These are phyloP conservation scores for Ommatoiulus sabulosus DNA, from an alignment of 2,888 invertebrate genomes.

Conservation along the genomic window DNA sequence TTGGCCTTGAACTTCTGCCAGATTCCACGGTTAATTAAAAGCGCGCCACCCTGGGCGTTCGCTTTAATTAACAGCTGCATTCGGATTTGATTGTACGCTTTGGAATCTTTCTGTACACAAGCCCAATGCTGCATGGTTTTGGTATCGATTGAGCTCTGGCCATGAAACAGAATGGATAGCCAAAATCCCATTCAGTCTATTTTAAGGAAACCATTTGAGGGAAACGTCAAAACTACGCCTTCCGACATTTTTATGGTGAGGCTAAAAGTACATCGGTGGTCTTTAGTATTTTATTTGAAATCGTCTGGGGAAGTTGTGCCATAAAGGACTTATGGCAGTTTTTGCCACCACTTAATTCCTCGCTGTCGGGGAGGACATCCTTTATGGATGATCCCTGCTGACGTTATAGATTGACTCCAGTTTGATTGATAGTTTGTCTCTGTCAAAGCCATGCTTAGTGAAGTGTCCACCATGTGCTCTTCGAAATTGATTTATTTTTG, in stretches of 20 bases:
- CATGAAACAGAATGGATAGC: neutral
- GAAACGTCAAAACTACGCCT: neutral
- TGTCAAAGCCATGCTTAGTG: neutral
- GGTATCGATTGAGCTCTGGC: neutral
- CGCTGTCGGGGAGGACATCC: neutral
- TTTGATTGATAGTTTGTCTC: neutral
- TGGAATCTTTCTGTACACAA: neutral
- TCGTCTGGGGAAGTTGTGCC: neutral
- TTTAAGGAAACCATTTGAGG: constrained; percentile 10
- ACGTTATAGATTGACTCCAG: neutral
- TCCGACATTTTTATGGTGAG: neutral
- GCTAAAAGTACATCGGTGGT: neutral
- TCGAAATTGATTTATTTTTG: neutral
- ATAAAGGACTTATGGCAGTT: neutral
- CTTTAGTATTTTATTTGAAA: neutral
- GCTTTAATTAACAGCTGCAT: constrained; percentile 25
- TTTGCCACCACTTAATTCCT: neutral
- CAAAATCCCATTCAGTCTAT: neutral
- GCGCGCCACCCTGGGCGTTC: constrained; percentile 39
- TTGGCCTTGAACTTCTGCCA: constrained; percentile 19
- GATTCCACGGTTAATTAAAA: constrained; percentile 42
- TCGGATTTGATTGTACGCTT: neutral
- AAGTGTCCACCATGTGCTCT: neutral
- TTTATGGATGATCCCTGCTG: neutral
- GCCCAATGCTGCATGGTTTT: neutral